Conservation (phyloP, 2,797 vertebrate species). For the Zenarchopterus dispar region DNA sequence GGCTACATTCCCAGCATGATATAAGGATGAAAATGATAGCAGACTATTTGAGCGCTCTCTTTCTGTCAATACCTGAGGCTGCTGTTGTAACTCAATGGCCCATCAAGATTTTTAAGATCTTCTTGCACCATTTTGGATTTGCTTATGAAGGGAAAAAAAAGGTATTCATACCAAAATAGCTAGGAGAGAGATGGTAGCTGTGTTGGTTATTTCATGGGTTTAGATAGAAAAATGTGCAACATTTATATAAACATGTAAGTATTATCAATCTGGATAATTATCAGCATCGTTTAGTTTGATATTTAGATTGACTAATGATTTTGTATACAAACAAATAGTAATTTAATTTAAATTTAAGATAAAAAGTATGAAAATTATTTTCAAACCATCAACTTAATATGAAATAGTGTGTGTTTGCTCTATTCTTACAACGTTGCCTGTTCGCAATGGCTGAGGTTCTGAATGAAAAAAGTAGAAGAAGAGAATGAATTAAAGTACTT, state of each 20-base stretch:
- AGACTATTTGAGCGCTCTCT: slow-evolving; percentile 64
- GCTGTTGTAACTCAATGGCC: slow-evolving; percentile 46
- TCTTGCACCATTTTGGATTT: slow-evolving; percentile 30
- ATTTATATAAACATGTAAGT: background rate
- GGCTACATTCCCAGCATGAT: slow-evolving; percentile 77
- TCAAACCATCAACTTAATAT: too few species aligned
- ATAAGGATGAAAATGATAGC: slow-evolving; percentile 76
- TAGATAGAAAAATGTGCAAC: background rate
- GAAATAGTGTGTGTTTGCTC: background rate
- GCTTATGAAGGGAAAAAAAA: slow-evolving; percentile 12
- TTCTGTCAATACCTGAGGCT: slow-evolving; percentile 74
- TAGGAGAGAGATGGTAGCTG: slow-evolving; percentile 2
- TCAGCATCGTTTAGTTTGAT: too few species aligned
- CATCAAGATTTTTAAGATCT: slow-evolving; percentile 38
- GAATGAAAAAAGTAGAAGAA: background rate
- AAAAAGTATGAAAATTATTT: too few species aligned
- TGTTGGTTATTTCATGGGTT: background rate
- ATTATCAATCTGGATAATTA: background rate
- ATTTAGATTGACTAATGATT: too few species aligned
- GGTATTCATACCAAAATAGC: slow-evolving; percentile 11
- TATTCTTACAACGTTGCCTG: slow-evolving; percentile 2
- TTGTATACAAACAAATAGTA: too few species aligned
- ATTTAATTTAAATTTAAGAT: background rate
- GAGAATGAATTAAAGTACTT: too few species aligned
- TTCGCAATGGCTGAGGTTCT: background rate